Base-by-base conservation (phyloP, 2,888 invertebrate genomes). In the Tenthredo mesomela region DNA sequence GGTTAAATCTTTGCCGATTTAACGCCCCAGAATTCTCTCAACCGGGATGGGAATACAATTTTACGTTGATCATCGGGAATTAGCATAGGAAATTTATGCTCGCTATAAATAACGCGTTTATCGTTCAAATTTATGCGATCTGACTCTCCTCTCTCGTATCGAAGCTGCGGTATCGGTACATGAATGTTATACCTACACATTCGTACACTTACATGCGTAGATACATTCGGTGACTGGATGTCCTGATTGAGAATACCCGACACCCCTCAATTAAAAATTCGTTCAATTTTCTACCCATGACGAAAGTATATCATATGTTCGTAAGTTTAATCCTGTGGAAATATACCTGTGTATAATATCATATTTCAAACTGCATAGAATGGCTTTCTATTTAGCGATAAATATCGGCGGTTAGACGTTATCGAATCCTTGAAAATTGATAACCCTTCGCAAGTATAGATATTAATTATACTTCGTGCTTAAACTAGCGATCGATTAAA, bases 61-160 rank as follows among this genome's bases (percentile, higher is more conserved):
- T 89, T 89, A 87, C 89, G 88, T 90, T 92, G 92, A 92, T 93
- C 93, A 91, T 92, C 92, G 90, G 91, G 92, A 92, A 92, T 92
- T 92, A 92, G 91, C 93, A 92, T 92, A 91, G 90, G 89, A 90
- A 92, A 92, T 93, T 93, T 92, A 92, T 92, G 91, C 90, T 89
- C 89, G 86, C 88, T 92, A 92, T 93, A 93, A 93, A 93, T 93
- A 92, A 92, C 91, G 91, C 91, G 92, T 93, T 92, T 92, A 93
- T 91, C 92, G 91, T 91, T 91, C 91, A 92, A 93, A 93, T 93
- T 92, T 93, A 93, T 93, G 92, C 91, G 88, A 89, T 88, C 58
- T 54, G 58, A 47, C 80, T 40, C 75, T 54, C 82, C 50, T 84
- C 75, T 78, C 73, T 37, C 84, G 67, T 75, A 84, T 75, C 73